Base-by-base conservation (phyloP, 2,797 vertebrate species). In the Falco peregrinus region DNA sequence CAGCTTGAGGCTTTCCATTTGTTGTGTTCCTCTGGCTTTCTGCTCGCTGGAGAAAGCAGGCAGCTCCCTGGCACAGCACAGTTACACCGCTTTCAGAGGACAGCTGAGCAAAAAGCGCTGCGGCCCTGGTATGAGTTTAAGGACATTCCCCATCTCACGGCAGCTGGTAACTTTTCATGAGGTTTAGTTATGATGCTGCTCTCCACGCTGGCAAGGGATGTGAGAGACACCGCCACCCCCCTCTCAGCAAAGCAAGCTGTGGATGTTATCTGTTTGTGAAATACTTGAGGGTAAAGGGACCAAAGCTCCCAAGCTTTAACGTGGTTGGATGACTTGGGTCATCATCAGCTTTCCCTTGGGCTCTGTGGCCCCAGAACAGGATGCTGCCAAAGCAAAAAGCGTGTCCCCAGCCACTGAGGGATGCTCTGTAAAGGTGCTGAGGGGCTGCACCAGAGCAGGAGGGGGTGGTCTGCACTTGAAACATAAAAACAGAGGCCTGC, bases 1-100 rank as follows among this genome's bases (percentile, higher is more conserved):
- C 89, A 95, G 50, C 89, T 89, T n/a, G 20, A 85, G 25, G 50
- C 53, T 83, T 85, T 87, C 63, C 79, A 76, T 79, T 95, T 87
- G 43, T 41, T 84, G 29, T 45, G 16, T 71, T 95, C 57, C 45
- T 76, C 73, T 79, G 71, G 16, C 47, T 93, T 85, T 53, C 31
- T 87, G 47, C 54, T 89, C 39, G 1, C 65, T 60, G 79, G 17
- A 93, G 37, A 84, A 65, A 57, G 57, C 68, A 67, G 73, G 43
- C 81, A 47, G 0, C 17, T 67, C 31, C 41, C 51, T 3, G 5
- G 24, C 63, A 43, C 17, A 28, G 41, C 63, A 20, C 65, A 75
- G 54, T 48, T 75, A 53, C 79, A 41, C 20, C 1, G 2, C 41
- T 59, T 59, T 84, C 43, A 31, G 54, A 78, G 65, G 24, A 22